phyloP scores from a whole-genome alignment of 2,797 vertebrate species.

The Chelonia mydas region DNA sequence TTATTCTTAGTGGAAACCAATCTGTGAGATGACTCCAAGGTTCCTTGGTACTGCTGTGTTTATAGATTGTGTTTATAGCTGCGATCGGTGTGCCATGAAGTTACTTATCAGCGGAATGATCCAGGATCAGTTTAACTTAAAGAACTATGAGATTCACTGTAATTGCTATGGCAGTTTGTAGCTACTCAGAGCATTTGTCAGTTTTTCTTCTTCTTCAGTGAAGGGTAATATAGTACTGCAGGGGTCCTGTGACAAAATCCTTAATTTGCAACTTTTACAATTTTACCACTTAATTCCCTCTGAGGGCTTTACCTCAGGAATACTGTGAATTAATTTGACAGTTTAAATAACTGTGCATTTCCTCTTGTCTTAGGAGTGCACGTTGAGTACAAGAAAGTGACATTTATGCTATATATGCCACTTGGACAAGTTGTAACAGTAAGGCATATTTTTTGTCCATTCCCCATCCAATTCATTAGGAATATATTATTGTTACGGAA shows the following conservation, averaged over 20 bases:
- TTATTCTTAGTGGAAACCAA: not conserved
- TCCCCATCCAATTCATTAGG: not conserved
- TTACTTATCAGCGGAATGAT: not conserved
- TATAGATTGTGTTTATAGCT: not conserved
- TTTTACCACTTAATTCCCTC: not conserved
- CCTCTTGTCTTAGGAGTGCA: not conserved
- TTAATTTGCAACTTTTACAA: not conserved
- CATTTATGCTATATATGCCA: rapidly evolving
- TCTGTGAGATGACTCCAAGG: not conserved
- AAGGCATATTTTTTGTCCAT: not conserved
- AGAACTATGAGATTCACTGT: not conserved
- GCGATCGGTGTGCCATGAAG: not conserved
- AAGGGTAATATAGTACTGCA: not conserved
- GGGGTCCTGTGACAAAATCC: not conserved
- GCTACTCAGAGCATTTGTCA: not conserved
- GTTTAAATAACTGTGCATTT: not conserved
- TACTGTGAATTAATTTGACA: not conserved
- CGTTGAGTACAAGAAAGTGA: not conserved
- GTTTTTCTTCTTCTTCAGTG: not conserved
- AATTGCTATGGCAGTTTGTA: not conserved
- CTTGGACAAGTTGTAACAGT: not conserved
- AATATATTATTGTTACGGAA: not conserved
- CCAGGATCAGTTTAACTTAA: not conserved
- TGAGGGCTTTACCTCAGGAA: not conserved
- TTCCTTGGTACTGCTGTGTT: not conserved